Conservation (phyloP, 1,140 invertebrate species). For the Scaptomyza graminum region DNA sequence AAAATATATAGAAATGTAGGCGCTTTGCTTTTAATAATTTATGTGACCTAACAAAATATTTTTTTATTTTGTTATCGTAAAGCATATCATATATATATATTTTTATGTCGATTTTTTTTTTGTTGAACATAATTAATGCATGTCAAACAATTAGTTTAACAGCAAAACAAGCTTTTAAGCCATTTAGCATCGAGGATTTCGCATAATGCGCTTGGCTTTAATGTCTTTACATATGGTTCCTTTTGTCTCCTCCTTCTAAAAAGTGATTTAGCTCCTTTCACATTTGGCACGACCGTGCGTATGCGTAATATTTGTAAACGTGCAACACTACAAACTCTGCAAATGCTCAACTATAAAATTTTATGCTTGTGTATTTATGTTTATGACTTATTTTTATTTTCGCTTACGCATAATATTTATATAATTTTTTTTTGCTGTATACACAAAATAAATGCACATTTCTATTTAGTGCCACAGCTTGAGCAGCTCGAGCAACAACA, state of each 20-base stretch:
- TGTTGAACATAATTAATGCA: conserved; percentile 30
- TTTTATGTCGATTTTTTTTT: neutral
- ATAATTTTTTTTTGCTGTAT: conserved; percentile 34
- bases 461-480: conserved; percentile 65
- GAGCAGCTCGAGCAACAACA: conserved; percentile 9
- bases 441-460: conserved; percentile 70
- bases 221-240: conserved; percentile 40
- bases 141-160: conserved; percentile 29
- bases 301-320: conserved; percentile 62
- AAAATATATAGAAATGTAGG: neutral
- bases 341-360: conserved; percentile 70
- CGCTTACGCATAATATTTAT: conserved; percentile 76
- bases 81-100: neutral
- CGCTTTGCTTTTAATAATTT: conserved; percentile 28
- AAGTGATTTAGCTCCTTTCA: conserved; percentile 64
- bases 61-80: conserved; percentile 34
- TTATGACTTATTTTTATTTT: conserved; percentile 33
- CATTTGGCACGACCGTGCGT: conserved; percentile 54
- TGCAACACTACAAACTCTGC: conserved; percentile 25
- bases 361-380: conserved; percentile 62
- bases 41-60: conserved; percentile 14
- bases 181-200: neutral
- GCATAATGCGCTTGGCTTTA: conserved; percentile 5
- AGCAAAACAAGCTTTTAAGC: conserved; percentile 15
- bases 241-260: conserved; percentile 45